Percentiles rank a stretch among this genome's conserved stretches.
Conservation (phyloP, 2,113 vertebrate species). For the Pterocles gutturalis region DNA sequence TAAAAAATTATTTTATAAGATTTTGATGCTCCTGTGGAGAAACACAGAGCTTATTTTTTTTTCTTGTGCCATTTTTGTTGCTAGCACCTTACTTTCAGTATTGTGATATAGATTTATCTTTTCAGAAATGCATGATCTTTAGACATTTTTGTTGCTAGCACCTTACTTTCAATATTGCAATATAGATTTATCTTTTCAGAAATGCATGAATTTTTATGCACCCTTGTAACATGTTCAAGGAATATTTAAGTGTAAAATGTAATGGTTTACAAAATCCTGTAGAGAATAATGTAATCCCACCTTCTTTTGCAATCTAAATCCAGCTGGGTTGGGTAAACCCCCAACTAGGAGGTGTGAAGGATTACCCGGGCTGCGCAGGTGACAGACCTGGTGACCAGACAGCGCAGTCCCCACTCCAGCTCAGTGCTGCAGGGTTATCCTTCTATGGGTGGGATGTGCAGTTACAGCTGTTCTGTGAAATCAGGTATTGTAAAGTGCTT, state of each 20-base stretch:
- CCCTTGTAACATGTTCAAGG: neutral
- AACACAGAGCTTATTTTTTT: neutral
- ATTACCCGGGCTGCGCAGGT: neutral
- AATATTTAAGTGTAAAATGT: neutral
- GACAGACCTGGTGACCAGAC: neutral
- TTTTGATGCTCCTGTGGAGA: neutral
- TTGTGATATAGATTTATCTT: neutral
- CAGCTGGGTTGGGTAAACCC: neutral
- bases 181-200: neutral
- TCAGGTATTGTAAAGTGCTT: neutral
- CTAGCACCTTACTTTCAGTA: neutral
- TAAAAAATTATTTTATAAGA: neutral
- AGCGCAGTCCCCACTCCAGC: accelerated
- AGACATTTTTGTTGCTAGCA: neutral
- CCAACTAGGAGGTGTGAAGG: neutral
- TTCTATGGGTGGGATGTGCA: neutral
- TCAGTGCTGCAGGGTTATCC: neutral
- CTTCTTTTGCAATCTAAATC: neutral
- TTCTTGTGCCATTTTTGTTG: neutral
- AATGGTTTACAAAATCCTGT: neutral
- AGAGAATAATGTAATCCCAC: neutral
- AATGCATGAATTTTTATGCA: neutral
- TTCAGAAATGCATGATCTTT: neutral
- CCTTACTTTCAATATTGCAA: neutral
- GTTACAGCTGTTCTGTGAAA: neutral